A percentile compares a stretch with the other conserved stretches of the same genome.
Evolutionary conservation across 2,113 vertebrate genomes (phyloP).

Genomic region (Anguilla japonica): DNA sequence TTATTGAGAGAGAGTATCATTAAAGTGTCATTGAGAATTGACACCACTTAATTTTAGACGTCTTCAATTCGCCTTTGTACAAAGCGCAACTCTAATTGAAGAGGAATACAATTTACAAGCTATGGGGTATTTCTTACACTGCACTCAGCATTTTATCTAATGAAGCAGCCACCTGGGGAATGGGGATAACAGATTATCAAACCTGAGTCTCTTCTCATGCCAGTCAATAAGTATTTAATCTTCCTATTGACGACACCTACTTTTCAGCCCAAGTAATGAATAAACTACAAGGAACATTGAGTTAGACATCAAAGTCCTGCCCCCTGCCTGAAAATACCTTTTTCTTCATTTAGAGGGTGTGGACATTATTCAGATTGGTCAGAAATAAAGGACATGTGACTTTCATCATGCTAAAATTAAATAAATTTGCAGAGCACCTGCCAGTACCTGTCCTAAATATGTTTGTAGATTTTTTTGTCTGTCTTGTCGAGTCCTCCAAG

Average conservation of each 20-base stretch:
- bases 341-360: constrained; percentile 57
- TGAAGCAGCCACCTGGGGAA: constrained; percentile 79
- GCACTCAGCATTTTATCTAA: constrained; percentile 85
- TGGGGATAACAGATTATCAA: constrained; percentile 78
- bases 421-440: not conserved
- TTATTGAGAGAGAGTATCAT: constrained; percentile 88
- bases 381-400: not conserved
- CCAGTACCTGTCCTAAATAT: not conserved
- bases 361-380: constrained; percentile 53
- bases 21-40: constrained; percentile 99
- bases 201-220: constrained; percentile 74
- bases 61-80: constrained; percentile 84
- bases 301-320: constrained; percentile 59
- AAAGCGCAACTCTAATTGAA: constrained; percentile 75
- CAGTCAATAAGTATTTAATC: constrained; percentile 81
- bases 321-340: constrained; percentile 62
- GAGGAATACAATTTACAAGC: constrained; percentile 73
- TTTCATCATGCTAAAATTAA: not conserved
- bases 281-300: constrained; percentile 64
- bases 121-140: constrained; percentile 81
- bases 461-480: no score
- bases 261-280: constrained; percentile 71
- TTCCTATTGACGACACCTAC: constrained; percentile 72
- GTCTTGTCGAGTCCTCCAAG: no score
- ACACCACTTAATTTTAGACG: constrained; percentile 98